These are phyloP conservation scores for Megaptera novaeangliae DNA, from an alignment of 2,113 vertebrate genomes.

Conservation along the genomic window DNA sequence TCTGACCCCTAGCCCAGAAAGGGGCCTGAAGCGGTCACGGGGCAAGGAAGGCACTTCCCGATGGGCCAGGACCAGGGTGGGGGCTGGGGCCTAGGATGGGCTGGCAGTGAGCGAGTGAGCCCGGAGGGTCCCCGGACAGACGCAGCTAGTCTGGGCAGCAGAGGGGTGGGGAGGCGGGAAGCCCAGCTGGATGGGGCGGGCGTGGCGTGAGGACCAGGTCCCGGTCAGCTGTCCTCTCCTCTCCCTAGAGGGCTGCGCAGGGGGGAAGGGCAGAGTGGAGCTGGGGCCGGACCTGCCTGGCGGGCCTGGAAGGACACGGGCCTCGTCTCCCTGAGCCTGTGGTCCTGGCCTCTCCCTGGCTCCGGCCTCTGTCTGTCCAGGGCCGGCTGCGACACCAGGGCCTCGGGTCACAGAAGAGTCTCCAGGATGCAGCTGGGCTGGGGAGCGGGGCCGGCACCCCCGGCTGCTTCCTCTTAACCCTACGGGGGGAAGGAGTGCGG, in stretches of 20 bases:
- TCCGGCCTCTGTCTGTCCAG: neutral
- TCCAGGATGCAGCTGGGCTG: neutral
- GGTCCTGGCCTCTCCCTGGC: neutral
- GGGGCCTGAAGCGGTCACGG: fast-evolving
- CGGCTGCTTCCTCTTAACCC: neutral
- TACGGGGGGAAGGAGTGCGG: neutral
- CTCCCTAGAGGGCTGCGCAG: neutral
- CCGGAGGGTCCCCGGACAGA: neutral
- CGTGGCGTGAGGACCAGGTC: neutral
- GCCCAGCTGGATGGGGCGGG: neutral
- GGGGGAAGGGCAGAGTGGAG: neutral
- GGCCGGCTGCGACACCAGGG: neutral
- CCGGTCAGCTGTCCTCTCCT: neutral
- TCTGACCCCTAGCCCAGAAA: neutral
- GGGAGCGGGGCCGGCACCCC: neutral
- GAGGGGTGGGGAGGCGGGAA: neutral
- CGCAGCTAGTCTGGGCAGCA: neutral
- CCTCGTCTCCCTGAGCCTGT: neutral
- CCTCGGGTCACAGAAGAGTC: neutral
- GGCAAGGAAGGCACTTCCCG: neutral
- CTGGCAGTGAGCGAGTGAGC: neutral
- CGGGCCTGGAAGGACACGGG: neutral
- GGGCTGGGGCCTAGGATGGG: neutral
- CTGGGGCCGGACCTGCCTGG: neutral
- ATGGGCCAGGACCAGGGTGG: neutral